Conservation (phyloP, 2,888 invertebrate species). For the Mesoligia furuncula region DNA sequence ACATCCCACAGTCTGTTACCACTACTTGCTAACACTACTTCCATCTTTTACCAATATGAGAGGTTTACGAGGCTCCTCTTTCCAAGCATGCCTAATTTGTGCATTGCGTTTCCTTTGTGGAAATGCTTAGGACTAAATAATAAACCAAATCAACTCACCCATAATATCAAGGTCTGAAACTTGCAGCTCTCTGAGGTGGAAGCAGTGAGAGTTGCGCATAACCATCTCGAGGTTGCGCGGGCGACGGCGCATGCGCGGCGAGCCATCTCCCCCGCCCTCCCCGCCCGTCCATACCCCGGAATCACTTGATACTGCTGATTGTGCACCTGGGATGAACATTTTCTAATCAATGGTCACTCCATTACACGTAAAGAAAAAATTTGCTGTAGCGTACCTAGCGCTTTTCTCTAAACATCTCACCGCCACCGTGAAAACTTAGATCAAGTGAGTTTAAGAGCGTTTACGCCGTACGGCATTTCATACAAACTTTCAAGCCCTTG, state of each 20-base stretch:
- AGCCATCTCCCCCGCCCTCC: conserved; percentile 78
- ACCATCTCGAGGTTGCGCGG: conserved; percentile 94
- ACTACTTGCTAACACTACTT: too few relatives aligned
- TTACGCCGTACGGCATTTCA: too few relatives aligned
- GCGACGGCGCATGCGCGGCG: conserved; percentile 86
- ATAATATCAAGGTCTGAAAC: conserved; percentile 87
- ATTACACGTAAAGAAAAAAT: neutral
- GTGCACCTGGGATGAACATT: conserved; percentile 74
- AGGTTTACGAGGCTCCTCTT: too few relatives aligned
- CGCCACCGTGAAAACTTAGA: too few relatives aligned
- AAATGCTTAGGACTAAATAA: neutral
- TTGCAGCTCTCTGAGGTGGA: conserved; percentile 93
- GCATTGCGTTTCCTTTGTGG: neutral
- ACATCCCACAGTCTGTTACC: too few relatives aligned
- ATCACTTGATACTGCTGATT: conserved; percentile 92
- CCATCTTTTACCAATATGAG: too few relatives aligned
- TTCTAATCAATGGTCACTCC: neutral
- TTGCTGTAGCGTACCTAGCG: too few relatives aligned
- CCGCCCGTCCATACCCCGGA: conserved; percentile 91
- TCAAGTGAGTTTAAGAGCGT: too few relatives aligned
- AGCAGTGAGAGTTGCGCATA: conserved; percentile 93
- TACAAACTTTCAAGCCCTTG: too few relatives aligned
- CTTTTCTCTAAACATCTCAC: too few relatives aligned
- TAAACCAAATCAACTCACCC: conserved; percentile 74
- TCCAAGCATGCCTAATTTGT: neutral